Percentiles rank a stretch among this genome's conserved stretches.
These are phyloP conservation scores for Phyllotis vaccarum DNA, from an alignment of 2,797 vertebrate genomes.

Conservation along the genomic window DNA sequence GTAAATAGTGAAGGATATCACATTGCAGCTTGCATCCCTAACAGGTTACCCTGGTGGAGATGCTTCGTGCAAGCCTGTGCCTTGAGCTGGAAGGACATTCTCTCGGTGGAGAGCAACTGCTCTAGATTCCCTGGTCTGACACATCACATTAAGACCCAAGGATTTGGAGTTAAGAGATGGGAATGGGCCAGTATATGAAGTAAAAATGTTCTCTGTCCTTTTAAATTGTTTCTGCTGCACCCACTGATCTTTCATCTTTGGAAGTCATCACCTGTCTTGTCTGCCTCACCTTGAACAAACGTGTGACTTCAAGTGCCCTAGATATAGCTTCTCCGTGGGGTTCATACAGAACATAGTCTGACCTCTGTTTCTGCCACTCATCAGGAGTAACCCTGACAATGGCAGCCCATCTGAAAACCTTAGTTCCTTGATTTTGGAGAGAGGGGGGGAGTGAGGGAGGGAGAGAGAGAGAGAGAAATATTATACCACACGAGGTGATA, in stretches of 20 bases:
- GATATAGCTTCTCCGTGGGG: background rate
- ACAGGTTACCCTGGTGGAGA: conserved; percentile 56
- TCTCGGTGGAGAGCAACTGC: background rate
- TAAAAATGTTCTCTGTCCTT: background rate
- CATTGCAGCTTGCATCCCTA: conserved; percentile 49
- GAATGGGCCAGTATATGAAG: background rate
- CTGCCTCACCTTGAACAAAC: background rate
- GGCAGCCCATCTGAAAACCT: background rate
- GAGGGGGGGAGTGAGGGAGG: background rate
- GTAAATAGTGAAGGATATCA: conserved; percentile 63
- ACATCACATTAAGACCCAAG: conserved; percentile 11
- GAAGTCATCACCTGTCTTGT: background rate
- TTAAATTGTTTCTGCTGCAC: background rate
- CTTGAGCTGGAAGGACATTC: conserved; percentile 46
- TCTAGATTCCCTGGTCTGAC: conserved; percentile 19
- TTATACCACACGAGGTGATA: background rate
- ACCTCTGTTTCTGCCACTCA: background rate
- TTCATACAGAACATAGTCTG: background rate
- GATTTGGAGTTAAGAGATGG: background rate
- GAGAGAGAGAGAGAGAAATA: background rate
- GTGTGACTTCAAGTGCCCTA: background rate
- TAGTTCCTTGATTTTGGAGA: background rate
- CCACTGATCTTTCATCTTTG: background rate
- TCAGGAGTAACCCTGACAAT: background rate
- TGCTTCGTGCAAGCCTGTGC: conserved; percentile 35